These are phyloP conservation scores for Parapsyche elsis DNA, from an alignment of 1,140 invertebrate genomes.

Conservation along the genomic window DNA sequence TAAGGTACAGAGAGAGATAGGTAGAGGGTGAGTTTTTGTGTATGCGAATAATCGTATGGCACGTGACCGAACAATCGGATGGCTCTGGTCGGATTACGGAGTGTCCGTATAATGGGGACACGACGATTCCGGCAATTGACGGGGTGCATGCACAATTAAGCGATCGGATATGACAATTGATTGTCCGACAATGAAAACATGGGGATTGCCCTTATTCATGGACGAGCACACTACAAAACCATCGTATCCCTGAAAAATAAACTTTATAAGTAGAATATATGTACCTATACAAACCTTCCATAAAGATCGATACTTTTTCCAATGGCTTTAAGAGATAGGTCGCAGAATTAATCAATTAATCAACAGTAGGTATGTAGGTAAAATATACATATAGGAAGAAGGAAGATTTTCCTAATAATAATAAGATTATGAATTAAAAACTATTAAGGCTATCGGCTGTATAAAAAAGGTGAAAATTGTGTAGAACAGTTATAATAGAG, in stretches of 20 bases:
- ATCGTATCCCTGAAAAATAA: neutral
- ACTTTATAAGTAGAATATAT: neutral
- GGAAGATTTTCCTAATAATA: no score
- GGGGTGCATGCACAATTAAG: conserved; percentile 44
- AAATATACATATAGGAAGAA: no score
- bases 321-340: no score
- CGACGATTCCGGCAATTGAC: conserved; percentile 21
- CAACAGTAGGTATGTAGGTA: no score
- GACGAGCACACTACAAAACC: neutral
- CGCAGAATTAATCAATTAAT: no score
- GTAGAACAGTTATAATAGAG: no score
- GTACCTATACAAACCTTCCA: neutral
- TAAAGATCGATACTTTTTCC: neutral
- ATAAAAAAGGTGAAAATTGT: no score
- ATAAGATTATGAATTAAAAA: no score
- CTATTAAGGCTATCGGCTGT: no score
- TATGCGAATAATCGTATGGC: conserved; percentile 20
- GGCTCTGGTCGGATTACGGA: neutral
- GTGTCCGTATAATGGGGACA: conserved; percentile 9
- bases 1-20: no score
- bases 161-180: conserved; percentile 47
- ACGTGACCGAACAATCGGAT: conserved; percentile 33
- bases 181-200: conserved; percentile 44
- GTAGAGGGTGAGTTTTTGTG: no score
- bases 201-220: conserved; percentile 1